These are phyloP conservation scores for Amia ocellicauda DNA, from an alignment of 2,113 vertebrate species.

Conservation along the genomic window DNA sequence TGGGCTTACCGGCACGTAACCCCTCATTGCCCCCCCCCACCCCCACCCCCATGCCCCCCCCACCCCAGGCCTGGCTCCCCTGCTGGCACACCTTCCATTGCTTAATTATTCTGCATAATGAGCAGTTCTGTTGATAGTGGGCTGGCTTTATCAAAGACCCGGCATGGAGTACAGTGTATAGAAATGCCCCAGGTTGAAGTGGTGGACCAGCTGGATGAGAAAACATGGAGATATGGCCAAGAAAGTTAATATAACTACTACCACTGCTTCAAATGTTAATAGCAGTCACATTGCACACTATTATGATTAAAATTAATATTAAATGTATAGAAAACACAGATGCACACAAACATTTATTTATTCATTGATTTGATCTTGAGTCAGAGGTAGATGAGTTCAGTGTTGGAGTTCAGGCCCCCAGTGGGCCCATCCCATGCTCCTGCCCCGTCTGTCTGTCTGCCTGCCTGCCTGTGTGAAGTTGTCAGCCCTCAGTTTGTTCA, in stretches of 20 bases:
- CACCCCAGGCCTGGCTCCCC: background rate
- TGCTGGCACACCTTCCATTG: constrained; percentile 11
- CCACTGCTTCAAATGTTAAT: no score
- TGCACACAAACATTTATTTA: no score
- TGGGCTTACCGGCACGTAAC: no score
- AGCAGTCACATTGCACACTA: no score
- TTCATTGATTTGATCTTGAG: no score
- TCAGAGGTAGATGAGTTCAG: no score
- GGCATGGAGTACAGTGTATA: constrained; percentile 5
- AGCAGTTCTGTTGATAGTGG: constrained; percentile 23
- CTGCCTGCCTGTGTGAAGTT: background rate
- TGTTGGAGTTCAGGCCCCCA: no score
- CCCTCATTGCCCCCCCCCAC: background rate
- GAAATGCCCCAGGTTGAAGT: background rate
- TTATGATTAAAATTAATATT: no score
- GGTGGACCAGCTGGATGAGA: background rate
- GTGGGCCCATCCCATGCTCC: no score
- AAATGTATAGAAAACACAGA: no score
- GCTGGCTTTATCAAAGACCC: constrained; percentile 10
- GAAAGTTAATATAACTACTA: no score
- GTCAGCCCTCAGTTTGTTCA: background rate
- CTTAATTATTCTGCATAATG: constrained; percentile 35
- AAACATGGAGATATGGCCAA: no score
- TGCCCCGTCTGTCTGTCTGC: constrained; percentile 3
- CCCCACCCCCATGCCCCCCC: background rate